Evolutionary conservation across 2,113 vertebrate genomes (phyloP).

Genomic region (Ciconia boyciana): DNA sequence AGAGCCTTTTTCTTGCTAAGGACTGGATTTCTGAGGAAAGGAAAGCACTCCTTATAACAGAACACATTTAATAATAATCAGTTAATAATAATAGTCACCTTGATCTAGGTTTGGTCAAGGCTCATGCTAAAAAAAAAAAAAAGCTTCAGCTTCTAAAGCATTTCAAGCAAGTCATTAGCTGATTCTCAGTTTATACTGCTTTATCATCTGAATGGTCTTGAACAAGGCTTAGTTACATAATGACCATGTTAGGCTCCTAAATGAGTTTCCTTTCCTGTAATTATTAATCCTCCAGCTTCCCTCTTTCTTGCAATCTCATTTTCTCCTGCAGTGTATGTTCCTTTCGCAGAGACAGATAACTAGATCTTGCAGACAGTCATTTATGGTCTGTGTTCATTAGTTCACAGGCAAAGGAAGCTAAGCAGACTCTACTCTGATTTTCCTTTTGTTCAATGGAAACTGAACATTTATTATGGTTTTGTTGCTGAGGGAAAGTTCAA

Average conservation of each 20-base stretch:
- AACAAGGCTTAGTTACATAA: not conserved
- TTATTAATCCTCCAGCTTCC: conserved; percentile 18
- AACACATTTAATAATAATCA: not conserved
- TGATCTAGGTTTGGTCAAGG: not conserved
- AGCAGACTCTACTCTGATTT: conserved; percentile 40
- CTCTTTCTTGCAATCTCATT: conserved; percentile 46
- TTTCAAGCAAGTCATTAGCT: not conserved
- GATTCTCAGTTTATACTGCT: not conserved
- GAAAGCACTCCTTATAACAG: not conserved
- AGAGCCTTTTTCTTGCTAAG: not conserved
- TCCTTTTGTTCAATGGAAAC: conserved; percentile 24
- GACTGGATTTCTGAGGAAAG: not conserved
- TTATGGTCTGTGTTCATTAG: conserved; percentile 32
- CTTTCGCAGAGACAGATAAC: conserved; percentile 6
- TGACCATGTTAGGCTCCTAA: not conserved
- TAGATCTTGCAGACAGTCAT: conserved; percentile 20
- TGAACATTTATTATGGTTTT: not conserved
- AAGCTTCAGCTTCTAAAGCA: not conserved
- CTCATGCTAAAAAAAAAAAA: not conserved
- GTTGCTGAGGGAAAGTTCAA: not conserved
- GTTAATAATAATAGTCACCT: not conserved
- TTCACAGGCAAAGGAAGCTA: conserved; percentile 23
- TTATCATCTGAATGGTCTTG: not conserved
- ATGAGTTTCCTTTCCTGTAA: conserved; percentile 46
- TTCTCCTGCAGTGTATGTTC: not conserved